Conservation (phyloP, 2,113 vertebrate species). For the Pachyramphus minor region DNA sequence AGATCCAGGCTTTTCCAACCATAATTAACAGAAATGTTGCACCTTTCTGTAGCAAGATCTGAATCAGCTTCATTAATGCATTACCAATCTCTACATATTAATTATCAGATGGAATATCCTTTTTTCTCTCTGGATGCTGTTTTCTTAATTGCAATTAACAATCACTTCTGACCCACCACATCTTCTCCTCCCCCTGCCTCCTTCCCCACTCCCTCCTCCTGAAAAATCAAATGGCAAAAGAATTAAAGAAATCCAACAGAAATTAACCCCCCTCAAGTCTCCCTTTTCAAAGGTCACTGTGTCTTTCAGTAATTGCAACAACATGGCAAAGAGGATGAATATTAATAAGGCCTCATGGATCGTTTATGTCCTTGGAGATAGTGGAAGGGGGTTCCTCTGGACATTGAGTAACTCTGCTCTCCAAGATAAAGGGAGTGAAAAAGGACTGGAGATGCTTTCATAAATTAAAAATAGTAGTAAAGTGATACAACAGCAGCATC, state of each 20-base stretch:
- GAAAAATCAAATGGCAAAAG: slow-evolving; percentile 56
- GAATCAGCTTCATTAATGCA: slow-evolving; percentile 62
- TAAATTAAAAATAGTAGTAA: neutral
- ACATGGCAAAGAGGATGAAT: slow-evolving; percentile 62
- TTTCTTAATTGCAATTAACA: slow-evolving; percentile 68
- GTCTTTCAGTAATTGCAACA: slow-evolving; percentile 69
- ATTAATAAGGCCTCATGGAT: slow-evolving; percentile 55
- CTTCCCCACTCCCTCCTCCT: neutral
- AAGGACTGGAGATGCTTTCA: neutral
- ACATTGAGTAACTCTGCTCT: slow-evolving; percentile 9
- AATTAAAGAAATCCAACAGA: slow-evolving; percentile 51
- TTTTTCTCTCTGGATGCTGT: slow-evolving; percentile 50
- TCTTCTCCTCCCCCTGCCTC: slow-evolving; percentile 22
- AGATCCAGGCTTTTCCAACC: neutral
- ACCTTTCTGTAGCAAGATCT: slow-evolving; percentile 41
- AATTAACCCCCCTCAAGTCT: slow-evolving; percentile 40
- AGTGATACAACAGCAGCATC: neutral
- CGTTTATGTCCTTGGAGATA: slow-evolving; percentile 47
- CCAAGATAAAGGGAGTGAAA: neutral
- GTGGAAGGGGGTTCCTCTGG: neutral
- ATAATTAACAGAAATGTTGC: slow-evolving; percentile 6
- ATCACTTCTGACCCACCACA: slow-evolving; percentile 61
- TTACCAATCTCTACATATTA: slow-evolving; percentile 53
- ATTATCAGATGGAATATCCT: slow-evolving; percentile 62
- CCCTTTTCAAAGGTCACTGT: slow-evolving; percentile 65